Base-by-base conservation (phyloP, 2,113 vertebrate genomes). In the Harpagus bidentatus region DNA sequence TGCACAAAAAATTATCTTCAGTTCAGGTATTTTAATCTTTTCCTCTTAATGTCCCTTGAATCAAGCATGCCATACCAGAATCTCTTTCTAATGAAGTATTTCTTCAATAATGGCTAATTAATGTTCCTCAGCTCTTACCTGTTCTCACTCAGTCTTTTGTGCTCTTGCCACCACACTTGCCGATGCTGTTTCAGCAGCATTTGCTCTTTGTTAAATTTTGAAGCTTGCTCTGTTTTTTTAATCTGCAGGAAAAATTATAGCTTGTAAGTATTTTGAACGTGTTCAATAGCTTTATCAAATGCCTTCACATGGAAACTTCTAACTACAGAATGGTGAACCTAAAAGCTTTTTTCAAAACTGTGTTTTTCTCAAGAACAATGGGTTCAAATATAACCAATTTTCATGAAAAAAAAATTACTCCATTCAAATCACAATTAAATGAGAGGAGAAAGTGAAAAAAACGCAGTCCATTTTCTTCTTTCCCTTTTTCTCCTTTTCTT, bases 151-250 rank as follows among this genome's bases (percentile, higher is more conserved):
- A 99, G 98, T 72, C 97, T 98, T 59, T 97, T 97, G 55, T 98
- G 96, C 87, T 99, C 99, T 74, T 97, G 96, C 98, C 98, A 98
- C 99, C 99, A 99, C 92, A 99, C 98, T 94, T 98, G 98, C 45
- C 86, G 98, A 90, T 99, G 99, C 82, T 99, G 99, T 83, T 98
- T 99, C 93, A 99, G 94, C 58, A 99, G 93, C 86, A 94, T 98
- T 96, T 98, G 98, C 69, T 99, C 98, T 97, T 98, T 99, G 87
- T 97, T 98, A 69, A 86, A 88, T 97, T 99, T 99, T 97, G 98
- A 99, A 73, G 98, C 97, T 95, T 97, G 97, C 70, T 98, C 82
- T 79, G 96, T 97, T 96, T 98, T 98, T 97, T 98, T 96, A 93
- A 99, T 98, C 99, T 99, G 92, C 45, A 79, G 50, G n/a, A 65